Evolutionary conservation across 1,140 invertebrate genomes (phyloP), one percentile per base, ranked within the genome.

Genomic region (Brachionus sp.): DNA sequence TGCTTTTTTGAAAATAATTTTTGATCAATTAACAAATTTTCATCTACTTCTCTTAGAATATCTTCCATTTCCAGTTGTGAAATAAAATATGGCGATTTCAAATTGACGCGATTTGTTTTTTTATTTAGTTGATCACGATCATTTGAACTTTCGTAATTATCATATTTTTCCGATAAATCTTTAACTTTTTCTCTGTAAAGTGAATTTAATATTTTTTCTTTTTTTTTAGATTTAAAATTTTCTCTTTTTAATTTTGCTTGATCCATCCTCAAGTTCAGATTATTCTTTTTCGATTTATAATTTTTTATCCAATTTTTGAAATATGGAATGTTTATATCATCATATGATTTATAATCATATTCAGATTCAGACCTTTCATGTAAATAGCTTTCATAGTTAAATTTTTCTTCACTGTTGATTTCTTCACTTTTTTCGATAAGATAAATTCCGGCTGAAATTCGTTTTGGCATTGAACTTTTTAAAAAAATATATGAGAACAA

Each of bases 1-100:
- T 33, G 6, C 10, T 10, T 19, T 57, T 68, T 35, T 68, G 29
- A 16, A 25, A 12, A 0, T 33, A 23, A 50, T 10, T 35, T 12
- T 25, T 75, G 44, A 39, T 70, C 70, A 42, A 9, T n/a, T n/a
- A 50, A 7, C 6, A 75, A 44, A 25, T 44, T 44, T 44, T 44
- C 37, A 12, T 75, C 44, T 46, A 35, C 70, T 46, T 75, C 70
- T 29, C 33, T 75, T 25, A 75, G 13, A 25, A 75, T 75, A 16
- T 75, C 70, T 46, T 75, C 70, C 70, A 75, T 75, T 46, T 75
- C 70, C 25, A 75, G 39, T 39, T 75, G 70, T 25, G 39, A 46
- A 25, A 75, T 25, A 12, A 75, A 75, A 46, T 75, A 75, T 46
- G 23, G 16, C 7, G 5, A 3, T 9, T 57, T 57, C 19, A 25